Evolutionary conservation across 2,888 invertebrate species (phyloP).

Genomic region (Camponotus fellah): DNA sequence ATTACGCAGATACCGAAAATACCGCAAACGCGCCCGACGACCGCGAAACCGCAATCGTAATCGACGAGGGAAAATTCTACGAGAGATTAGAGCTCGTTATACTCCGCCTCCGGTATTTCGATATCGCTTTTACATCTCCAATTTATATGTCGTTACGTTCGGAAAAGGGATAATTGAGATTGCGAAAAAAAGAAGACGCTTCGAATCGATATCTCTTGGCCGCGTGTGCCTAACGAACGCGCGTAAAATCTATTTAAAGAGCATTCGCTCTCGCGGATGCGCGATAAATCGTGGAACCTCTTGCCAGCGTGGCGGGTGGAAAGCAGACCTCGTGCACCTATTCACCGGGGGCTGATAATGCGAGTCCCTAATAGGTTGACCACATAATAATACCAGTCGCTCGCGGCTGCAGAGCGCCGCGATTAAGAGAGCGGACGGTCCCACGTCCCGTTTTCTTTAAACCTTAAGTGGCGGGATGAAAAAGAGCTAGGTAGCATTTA

Average conservation of each 20-base stretch:
- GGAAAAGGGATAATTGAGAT: not conserved
- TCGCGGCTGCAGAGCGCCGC: conserved; percentile 67
- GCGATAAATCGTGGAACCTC: conserved; percentile 68
- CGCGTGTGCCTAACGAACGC: conserved; percentile 43
- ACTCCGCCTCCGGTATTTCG: not conserved
- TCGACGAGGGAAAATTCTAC: conserved; percentile 5
- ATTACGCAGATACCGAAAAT: conserved; percentile 31
- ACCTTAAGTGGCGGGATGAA: conserved; percentile 47
- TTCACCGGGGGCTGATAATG: conserved; percentile 67
- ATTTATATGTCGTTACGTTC: conserved; percentile 23
- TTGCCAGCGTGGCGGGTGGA: conserved; percentile 45
- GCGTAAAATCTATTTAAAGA: conserved; percentile 46
- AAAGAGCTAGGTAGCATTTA: conserved; percentile 53
- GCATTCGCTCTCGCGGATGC: conserved; percentile 59
- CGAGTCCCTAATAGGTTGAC: conserved; percentile 75
- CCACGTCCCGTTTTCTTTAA: conserved; percentile 45
- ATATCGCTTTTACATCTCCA: not conserved
- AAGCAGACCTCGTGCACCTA: conserved; percentile 66
- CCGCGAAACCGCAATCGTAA: conserved; percentile 25
- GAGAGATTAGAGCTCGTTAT: not conserved
- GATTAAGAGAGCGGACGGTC: conserved; percentile 65
- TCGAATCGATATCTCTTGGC: conserved; percentile 6
- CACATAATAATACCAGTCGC: conserved; percentile 74
- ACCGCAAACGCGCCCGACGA: conserved; percentile 35
- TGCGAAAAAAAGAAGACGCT: not conserved